A percentile compares a stretch with the other conserved stretches of the same genome.
Evolutionary conservation across 2,797 vertebrate species (phyloP).

Genomic region (Pteronotus mesoamericanus): DNA sequence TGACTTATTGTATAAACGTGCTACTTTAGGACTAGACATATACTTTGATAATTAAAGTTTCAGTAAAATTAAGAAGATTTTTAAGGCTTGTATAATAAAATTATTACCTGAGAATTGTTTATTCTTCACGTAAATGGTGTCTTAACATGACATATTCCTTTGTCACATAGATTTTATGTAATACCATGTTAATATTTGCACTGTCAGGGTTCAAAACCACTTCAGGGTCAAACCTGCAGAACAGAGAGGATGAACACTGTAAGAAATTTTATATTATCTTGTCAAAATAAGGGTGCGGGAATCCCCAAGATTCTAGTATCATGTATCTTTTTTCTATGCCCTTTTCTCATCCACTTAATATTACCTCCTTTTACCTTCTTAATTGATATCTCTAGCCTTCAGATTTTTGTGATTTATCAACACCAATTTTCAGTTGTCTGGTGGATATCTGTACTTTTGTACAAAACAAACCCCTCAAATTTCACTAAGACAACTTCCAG

Average conservation of each 20-base stretch:
- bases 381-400: background rate
- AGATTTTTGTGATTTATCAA: background rate
- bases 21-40: slow-evolving; percentile 47
- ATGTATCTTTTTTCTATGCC: background rate
- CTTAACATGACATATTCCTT: slow-evolving; percentile 29
- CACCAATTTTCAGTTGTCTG: background rate
- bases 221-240: slow-evolving; percentile 54
- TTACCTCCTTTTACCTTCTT: background rate
- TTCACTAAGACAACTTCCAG: background rate
- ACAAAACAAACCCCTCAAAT: background rate
- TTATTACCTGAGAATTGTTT: slow-evolving; percentile 57
- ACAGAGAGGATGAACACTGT: background rate
- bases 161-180: background rate
- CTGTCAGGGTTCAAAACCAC: slow-evolving; percentile 16
- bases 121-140: slow-evolving; percentile 57
- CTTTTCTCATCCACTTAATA: background rate
- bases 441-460: background rate
- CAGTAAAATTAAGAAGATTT: slow-evolving; percentile 64
- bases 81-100: slow-evolving; percentile 59
- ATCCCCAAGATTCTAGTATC: background rate
- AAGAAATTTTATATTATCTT: background rate
- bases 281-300: background rate
- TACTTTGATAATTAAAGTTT: slow-evolving; percentile 73
- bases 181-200: slow-evolving; percentile 41
- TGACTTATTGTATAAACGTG: slow-evolving; percentile 44